phyloP scores from a whole-genome alignment of 1,140 invertebrate species.

The Papilio glaucus region DNA sequence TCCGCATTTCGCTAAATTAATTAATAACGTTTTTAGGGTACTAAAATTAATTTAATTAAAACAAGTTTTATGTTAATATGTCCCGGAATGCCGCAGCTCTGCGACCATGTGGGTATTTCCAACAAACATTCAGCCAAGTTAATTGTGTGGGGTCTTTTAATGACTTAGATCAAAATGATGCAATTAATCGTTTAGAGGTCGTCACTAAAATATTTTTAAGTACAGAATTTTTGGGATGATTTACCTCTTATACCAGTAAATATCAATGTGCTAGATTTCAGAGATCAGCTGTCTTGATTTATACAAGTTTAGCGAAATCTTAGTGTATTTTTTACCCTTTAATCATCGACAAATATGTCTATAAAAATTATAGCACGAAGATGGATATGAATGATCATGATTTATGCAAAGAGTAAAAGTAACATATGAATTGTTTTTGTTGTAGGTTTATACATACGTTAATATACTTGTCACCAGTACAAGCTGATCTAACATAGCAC shows the following conservation, averaged over 20 bases:
- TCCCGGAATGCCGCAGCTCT: not conserved
- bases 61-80: slow-evolving; percentile 27
- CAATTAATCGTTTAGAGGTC: not conserved
- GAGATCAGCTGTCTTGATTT: too few relatives aligned
- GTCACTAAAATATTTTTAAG: not conserved
- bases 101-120: slow-evolving; percentile 27
- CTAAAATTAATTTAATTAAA: slow-evolving; percentile 20
- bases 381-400: too few relatives aligned
- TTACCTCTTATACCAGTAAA: not conserved
- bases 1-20: not conserved
- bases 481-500: too few relatives aligned
- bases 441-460: too few relatives aligned
- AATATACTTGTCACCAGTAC: too few relatives aligned
- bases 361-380: too few relatives aligned
- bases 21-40: not conserved
- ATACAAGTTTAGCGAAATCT: too few relatives aligned
- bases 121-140: not conserved
- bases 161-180: slow-evolving; percentile 3
- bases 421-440: too few relatives aligned
- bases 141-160: slow-evolving; percentile 25
- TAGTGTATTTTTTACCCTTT: too few relatives aligned
- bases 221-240: not conserved
- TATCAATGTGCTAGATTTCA: too few relatives aligned
- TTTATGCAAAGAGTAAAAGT: too few relatives aligned
- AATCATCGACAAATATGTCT: too few relatives aligned